Percentiles rank a stretch among this genome's conserved stretches.
These are phyloP conservation scores for Ciconia nigra DNA, from an alignment of 2,797 vertebrate genomes.

Conservation along the genomic window DNA sequence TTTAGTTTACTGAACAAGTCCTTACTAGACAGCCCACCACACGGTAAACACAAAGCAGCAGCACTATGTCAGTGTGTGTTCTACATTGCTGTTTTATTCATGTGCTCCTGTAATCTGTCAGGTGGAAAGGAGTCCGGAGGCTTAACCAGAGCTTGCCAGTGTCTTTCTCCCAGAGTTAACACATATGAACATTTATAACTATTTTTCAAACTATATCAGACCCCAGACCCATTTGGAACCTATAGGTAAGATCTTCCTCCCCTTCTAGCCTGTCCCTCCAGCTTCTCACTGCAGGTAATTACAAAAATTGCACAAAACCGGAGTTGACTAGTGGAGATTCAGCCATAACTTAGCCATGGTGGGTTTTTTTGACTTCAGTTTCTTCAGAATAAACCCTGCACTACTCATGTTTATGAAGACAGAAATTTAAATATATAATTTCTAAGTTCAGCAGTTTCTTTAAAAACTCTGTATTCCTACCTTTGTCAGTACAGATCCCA, in stretches of 20 bases:
- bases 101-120: neutral
- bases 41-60: neutral
- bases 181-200: neutral
- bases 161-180: neutral
- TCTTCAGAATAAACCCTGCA: neutral
- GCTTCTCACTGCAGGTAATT: neutral
- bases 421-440: neutral
- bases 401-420: neutral
- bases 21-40: neutral
- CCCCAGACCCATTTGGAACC: neutral
- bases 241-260: neutral
- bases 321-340: neutral
- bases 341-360: neutral
- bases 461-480: neutral
- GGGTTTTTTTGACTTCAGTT: neutral
- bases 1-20: neutral
- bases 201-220: neutral
- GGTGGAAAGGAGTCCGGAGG: neutral
- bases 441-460: neutral
- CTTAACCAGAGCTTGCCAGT: neutral
- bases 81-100: neutral
- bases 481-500: neutral
- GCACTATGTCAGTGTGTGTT: rapidly evolving
- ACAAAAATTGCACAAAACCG: neutral
- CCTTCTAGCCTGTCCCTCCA: neutral